phyloP scores from a whole-genome alignment of 92 coral and sea anemone species.

The Phymanthus crucifer region DNA sequence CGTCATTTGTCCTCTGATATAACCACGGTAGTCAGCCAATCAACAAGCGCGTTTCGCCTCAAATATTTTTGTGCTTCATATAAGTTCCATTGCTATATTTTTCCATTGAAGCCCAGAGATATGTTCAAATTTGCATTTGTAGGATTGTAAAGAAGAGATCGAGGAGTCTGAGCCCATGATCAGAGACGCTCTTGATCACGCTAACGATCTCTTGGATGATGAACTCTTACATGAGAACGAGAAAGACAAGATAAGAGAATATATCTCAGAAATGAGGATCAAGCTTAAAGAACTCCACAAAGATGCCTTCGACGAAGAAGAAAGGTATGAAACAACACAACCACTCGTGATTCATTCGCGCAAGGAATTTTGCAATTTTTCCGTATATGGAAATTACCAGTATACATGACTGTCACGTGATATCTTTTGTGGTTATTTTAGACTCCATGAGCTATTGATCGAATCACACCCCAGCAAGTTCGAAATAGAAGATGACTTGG shows the following conservation, averaged over 20 bases:
- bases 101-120: too few species aligned
- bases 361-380: background rate
- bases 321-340: slow-evolving; percentile 19
- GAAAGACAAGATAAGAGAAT: slow-evolving; percentile 27
- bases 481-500: slow-evolving; percentile 11
- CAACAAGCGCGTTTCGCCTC: too few species aligned
- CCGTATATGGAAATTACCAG: background rate
- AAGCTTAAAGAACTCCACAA: slow-evolving; percentile 20
- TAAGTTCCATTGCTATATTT: background rate
- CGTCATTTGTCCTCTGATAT: too few species aligned
- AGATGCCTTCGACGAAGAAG: slow-evolving; percentile 30
- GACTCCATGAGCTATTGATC: slow-evolving; percentile 21
- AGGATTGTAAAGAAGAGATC: slow-evolving; percentile 57
- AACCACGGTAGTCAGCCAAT: too few species aligned
- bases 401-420: background rate
- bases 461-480: slow-evolving; percentile 26
- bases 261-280: slow-evolving; percentile 10
- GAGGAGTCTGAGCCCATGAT: slow-evolving; percentile 47
- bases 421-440: background rate
- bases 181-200: slow-evolving; percentile 45
- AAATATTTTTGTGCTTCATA: too few species aligned
- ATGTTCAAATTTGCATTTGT: background rate
- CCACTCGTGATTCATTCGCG: background rate
- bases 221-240: slow-evolving; percentile 17
- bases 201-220: slow-evolving; percentile 27